These are phyloP conservation scores for Dipus sagitta DNA, from an alignment of 2,797 vertebrate genomes.

Conservation along the genomic window DNA sequence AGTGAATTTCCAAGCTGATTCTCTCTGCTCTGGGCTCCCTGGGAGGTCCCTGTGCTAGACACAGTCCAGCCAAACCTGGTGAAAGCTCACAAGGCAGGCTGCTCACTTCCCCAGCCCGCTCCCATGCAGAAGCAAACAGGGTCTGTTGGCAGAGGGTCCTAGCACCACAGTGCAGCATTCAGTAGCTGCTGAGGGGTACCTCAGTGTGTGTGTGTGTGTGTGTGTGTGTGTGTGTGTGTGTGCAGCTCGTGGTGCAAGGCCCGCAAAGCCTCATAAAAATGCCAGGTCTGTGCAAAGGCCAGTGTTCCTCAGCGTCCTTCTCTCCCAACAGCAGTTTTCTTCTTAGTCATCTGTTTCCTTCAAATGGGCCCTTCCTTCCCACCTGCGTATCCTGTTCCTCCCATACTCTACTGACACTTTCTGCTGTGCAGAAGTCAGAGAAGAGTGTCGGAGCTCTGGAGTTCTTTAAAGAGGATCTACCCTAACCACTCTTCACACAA, in stretches of 20 bases:
- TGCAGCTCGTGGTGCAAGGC: not conserved
- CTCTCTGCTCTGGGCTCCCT: constrained; percentile 44
- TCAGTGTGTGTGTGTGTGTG: not conserved
- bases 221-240: not conserved
- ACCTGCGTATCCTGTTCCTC: not conserved
- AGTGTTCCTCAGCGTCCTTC: constrained; percentile 17
- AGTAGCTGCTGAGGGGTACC: not conserved
- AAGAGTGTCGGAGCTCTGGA: not conserved
- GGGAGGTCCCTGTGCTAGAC: constrained; percentile 68
- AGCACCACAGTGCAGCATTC: constrained; percentile 62
- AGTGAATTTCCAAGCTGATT: constrained; percentile 75
- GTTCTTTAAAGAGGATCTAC: not conserved
- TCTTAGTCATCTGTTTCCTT: constrained; percentile 60
- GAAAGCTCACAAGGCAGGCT: not conserved
- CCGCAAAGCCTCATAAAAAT: constrained; percentile 56
- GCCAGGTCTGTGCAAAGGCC: constrained; percentile 25
- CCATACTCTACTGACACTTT: not conserved
- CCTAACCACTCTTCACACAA: not conserved
- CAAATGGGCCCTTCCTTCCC: constrained; percentile 23
- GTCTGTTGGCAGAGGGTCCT: not conserved
- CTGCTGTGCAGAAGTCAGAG: not conserved
- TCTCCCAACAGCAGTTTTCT: constrained; percentile 41
- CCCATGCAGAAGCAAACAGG: constrained; percentile 3
- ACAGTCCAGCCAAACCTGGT: not conserved
- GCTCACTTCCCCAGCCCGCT: not conserved